Base-by-base conservation (phyloP, 2,797 vertebrate genomes). In the Rallus crepitans region DNA sequence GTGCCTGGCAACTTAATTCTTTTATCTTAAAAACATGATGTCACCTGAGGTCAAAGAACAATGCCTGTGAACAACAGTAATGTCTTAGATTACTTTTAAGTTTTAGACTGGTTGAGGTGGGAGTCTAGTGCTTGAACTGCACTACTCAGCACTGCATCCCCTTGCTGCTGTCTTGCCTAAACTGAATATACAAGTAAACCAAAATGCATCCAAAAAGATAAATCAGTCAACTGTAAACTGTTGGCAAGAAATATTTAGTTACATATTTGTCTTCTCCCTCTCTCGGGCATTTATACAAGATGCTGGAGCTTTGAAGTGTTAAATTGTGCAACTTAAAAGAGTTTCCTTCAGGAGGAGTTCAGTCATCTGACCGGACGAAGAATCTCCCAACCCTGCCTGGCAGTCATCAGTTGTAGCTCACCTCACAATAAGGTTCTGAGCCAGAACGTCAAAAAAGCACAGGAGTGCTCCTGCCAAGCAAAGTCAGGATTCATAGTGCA, bases 361-460 rank as follows among this genome's bases (percentile, higher is more conserved):
- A 63, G 72, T 79, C 95, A 93, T 77, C 30, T 82, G 88, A 97
- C 77, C 31, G 90, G 96, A 96, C 7, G n/a, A 82, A 77, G 66
- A 73, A 47, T 30, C 71, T 95, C 75, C 97, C 92, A 98, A 97
- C 94, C 57, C 73, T 93, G 95, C 90, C 82, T 86, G 98, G 98
- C 96, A 96, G 93, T 96, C 97, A 98, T 99, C 98, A 37, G 98
- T 98, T 91, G 39, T 89, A 48, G 97, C 98, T 98, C 99, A 97
- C 98, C 99, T 96, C 61, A 23, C 53, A 27, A 45, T 24, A 70
- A 76, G 99, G 98, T 98, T 99, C 98, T 3, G 95, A 98, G 98
- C 97, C 15, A 98, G 95, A 96, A 99, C 98, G 40, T 99, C 99
- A 99, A 96, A 97, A 94, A 98, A 93, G 98, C 98, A 98, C 97